Conservation (phyloP, 1,140 invertebrate species). For the Drosophila azteca region DNA sequence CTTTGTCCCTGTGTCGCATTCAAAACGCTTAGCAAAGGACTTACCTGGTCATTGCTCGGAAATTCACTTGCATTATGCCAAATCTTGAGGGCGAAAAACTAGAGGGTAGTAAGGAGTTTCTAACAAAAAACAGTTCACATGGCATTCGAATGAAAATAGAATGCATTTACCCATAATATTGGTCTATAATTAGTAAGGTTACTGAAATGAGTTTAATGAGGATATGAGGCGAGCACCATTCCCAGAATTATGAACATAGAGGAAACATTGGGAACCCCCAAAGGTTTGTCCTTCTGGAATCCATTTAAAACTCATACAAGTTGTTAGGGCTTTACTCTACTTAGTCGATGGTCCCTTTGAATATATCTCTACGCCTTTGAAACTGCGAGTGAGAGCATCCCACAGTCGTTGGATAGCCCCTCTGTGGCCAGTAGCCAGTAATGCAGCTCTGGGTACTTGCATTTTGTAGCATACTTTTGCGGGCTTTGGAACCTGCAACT, state of each 20-base stretch:
- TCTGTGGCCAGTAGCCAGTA: not conserved
- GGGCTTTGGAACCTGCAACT: slow-evolving; percentile 66
- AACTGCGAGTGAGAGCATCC: not conserved
- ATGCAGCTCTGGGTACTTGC: slow-evolving; percentile 58
- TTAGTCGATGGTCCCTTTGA: not conserved
- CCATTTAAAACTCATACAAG: no score
- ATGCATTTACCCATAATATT: no score
- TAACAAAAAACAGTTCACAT: not conserved
- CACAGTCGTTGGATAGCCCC: slow-evolving; percentile 4
- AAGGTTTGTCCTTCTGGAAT: no score
- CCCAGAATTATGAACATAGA: no score
- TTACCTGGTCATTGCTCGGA: slow-evolving; percentile 68
- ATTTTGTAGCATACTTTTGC: slow-evolving; percentile 75
- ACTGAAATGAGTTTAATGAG: no score
- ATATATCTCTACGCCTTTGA: no score
- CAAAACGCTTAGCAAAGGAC: slow-evolving; percentile 40
- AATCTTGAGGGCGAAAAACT: slow-evolving; percentile 9
- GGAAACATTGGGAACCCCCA: no score
- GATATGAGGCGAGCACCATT: no score
- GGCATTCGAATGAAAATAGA: no score
- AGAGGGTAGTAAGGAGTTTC: not conserved
- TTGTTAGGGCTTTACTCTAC: no score
- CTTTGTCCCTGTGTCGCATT: slow-evolving; percentile 20
- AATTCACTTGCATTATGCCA: slow-evolving; percentile 12
- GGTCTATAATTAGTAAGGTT: no score